phyloP scores from a whole-genome alignment of 2,797 vertebrate genomes.

The Podarcis siculus region DNA sequence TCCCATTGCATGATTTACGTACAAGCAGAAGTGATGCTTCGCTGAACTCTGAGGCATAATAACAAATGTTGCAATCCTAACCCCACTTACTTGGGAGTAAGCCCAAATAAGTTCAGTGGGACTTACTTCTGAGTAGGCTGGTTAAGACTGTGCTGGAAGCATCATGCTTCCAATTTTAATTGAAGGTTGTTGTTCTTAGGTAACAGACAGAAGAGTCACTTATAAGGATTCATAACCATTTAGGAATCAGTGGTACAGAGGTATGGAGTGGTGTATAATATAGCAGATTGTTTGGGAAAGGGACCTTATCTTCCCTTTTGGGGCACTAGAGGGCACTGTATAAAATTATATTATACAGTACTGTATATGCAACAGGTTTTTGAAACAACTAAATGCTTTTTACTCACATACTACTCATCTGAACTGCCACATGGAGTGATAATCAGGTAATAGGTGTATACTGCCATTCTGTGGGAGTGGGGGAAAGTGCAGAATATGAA shows the following conservation, averaged over 20 bases:
- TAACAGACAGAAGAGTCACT: background rate
- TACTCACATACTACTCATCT: background rate
- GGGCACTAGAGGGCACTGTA: background rate
- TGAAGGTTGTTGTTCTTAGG: too few relatives aligned
- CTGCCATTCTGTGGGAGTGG: background rate
- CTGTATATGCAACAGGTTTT: background rate
- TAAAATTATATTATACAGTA: background rate
- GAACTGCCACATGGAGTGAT: background rate
- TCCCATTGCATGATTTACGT: background rate
- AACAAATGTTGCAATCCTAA: background rate
- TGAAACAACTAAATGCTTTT: background rate
- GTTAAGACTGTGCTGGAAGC: too few relatives aligned
- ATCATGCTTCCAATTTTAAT: background rate
- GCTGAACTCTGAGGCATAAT: background rate
- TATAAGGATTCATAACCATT: background rate
- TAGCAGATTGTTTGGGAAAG: background rate
- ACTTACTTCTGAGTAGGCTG: too few relatives aligned
- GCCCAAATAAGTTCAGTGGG: too few relatives aligned
- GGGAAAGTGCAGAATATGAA: background rate
- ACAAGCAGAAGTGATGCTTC: background rate
- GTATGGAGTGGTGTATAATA: background rate
- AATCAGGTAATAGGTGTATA: background rate
- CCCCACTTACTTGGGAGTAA: too few relatives aligned
- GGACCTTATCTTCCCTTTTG: background rate
- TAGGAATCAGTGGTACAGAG: background rate